Evolutionary conservation across 2,113 vertebrate species (phyloP).

Genomic region (Pterocles gutturalis): DNA sequence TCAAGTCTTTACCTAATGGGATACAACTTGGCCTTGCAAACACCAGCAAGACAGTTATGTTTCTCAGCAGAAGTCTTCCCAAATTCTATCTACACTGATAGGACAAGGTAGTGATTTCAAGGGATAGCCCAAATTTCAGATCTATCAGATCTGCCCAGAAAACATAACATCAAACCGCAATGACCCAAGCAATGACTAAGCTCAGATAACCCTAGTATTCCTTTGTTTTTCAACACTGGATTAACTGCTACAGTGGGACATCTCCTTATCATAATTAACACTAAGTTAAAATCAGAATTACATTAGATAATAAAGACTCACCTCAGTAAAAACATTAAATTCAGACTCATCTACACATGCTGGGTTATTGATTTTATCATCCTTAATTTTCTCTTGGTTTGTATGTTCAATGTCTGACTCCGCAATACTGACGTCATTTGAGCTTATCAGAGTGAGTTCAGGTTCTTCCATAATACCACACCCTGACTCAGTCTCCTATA

Average conservation of each 20-base stretch:
- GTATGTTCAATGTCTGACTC: conserved; percentile 68
- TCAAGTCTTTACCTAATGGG: neutral
- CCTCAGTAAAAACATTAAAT: conserved; percentile 1
- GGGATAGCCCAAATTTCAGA: neutral
- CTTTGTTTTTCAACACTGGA: neutral
- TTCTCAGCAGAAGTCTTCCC: neutral
- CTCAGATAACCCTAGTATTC: neutral
- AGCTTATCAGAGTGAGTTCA: conserved; percentile 84
- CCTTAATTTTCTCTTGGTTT: conserved; percentile 21
- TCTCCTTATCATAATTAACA: neutral
- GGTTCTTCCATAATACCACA: conserved; percentile 92
- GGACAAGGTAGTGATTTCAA: neutral
- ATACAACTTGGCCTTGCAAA: neutral
- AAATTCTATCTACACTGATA: neutral
- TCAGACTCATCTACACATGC: neutral
- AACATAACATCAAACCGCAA: neutral
- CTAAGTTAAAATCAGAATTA: neutral
- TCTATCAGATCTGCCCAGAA: neutral
- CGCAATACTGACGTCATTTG: conserved; percentile 79
- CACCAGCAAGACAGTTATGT: neutral
- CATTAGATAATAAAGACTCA: neutral
- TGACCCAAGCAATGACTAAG: neutral
- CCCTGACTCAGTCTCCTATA: conserved; percentile 78
- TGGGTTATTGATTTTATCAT: neutral
- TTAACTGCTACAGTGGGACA: neutral